Conservation (phyloP, 2,888 invertebrate genomes). For the Phanerotoma sp. region DNA sequence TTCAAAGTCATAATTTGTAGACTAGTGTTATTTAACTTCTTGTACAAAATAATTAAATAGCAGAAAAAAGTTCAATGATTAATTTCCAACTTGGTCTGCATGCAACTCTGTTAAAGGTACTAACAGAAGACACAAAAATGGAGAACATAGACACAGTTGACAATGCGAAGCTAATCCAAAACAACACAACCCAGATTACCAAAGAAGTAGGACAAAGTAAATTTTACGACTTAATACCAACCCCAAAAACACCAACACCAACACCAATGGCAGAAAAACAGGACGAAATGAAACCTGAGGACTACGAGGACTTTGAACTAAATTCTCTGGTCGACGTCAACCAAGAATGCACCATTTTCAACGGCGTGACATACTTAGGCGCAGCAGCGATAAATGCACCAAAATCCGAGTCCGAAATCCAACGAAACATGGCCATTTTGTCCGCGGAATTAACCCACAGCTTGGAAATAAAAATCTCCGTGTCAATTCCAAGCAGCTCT, state of each 20-base stretch:
- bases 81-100: no score
- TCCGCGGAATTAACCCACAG: conserved; percentile 73
- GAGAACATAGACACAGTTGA: conserved; percentile 41
- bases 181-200: conserved; percentile 46
- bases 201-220: conserved; percentile 60
- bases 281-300: conserved; percentile 77
- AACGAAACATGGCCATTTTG: conserved; percentile 88
- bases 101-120: conserved; percentile 47
- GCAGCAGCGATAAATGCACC: conserved; percentile 90
- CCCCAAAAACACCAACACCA: no score
- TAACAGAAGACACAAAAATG: conserved; percentile 55
- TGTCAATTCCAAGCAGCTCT: conserved; percentile 90
- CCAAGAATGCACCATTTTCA: conserved; percentile 89
- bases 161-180: conserved; percentile 41
- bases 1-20: not conserved
- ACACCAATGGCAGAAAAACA: conserved; percentile 80
- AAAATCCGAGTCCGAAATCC: conserved; percentile 89
- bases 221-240: conserved; percentile 59
- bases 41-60: not conserved
- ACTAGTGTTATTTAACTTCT: not conserved
- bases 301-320: conserved; percentile 70
- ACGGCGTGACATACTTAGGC: conserved; percentile 91
- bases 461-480: conserved; percentile 84
- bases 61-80: no score
- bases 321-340: conserved; percentile 74